phyloP scores from a whole-genome alignment of 2,888 invertebrate genomes.

The Cephus sareptanus region DNA sequence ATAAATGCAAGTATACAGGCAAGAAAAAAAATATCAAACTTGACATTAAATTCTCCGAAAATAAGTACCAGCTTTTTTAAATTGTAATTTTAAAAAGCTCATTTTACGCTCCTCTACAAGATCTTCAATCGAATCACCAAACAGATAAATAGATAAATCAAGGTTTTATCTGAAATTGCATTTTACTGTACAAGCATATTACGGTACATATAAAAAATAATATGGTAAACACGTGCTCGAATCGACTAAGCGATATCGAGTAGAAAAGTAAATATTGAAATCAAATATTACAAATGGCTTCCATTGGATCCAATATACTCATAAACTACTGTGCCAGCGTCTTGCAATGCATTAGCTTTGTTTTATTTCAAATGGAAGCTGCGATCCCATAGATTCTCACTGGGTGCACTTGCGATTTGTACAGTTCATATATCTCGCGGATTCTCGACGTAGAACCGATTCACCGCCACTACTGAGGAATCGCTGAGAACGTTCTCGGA shows the following conservation, averaged over 20 bases:
- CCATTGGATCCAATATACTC: not conserved
- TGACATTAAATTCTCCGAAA: not conserved
- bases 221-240: not conserved
- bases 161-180: too few relatives aligned
- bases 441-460: conserved; percentile 10
- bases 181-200: too few relatives aligned
- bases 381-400: conserved; percentile 39
- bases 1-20: not conserved
- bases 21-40: not conserved
- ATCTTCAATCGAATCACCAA: too few relatives aligned
- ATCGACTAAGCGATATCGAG: not conserved
- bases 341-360: conserved; percentile 36
- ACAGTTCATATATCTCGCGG: conserved; percentile 45
- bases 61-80: not conserved
- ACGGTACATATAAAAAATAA: not conserved
- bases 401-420: conserved; percentile 8
- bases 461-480: not conserved
- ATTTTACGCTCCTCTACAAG: too few relatives aligned
- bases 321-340: conserved; percentile 24
- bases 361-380: conserved; percentile 35
- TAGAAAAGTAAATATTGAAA: not conserved
- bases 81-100: not conserved
- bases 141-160: too few relatives aligned
- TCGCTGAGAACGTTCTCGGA: not conserved
- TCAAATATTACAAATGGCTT: not conserved